These are phyloP conservation scores for Hypselothyrea guttata DNA, from an alignment of 2,888 invertebrate genomes.

Conservation along the genomic window DNA sequence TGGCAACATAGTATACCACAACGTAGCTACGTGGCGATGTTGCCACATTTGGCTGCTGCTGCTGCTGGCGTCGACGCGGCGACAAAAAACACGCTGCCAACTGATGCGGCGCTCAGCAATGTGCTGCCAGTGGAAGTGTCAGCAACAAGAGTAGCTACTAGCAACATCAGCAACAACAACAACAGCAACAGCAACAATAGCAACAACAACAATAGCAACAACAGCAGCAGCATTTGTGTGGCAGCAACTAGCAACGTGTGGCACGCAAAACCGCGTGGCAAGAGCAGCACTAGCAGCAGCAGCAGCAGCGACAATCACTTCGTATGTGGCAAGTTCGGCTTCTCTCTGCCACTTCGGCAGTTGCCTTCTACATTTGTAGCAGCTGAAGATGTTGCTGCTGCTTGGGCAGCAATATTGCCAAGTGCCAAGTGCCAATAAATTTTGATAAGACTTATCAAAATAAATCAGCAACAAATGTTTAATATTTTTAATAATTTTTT, in stretches of 20 bases:
- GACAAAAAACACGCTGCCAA: constrained; percentile 75
- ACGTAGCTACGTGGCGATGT: constrained; percentile 41
- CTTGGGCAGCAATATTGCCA: no score
- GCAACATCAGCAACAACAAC: constrained; percentile 18
- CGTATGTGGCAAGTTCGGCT: constrained; percentile 52
- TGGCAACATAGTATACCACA: constrained; percentile 46
- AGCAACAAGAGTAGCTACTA: constrained; percentile 15
- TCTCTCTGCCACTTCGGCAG: constrained; percentile 48
- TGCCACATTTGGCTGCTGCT: constrained; percentile 60
- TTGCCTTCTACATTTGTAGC: no score
- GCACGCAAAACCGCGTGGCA: constrained; percentile 59
- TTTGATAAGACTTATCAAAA: no score
- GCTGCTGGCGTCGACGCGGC: constrained; percentile 74
- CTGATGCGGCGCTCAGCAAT: constrained; percentile 72
- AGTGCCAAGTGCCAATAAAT: no score
- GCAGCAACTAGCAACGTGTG: constrained; percentile 53
- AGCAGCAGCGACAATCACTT: constrained; percentile 32
- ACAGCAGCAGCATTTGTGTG: constrained; percentile 23
- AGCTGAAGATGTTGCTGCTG: constrained; percentile 51
- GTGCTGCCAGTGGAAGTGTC: constrained; percentile 53
- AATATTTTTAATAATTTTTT: no score
- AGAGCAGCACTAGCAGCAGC: constrained; percentile 19
- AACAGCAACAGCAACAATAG: constrained; percentile 54
- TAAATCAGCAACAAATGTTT: no score
- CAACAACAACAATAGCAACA: constrained; percentile 25